Conservation (phyloP, 2,113 vertebrate species). For the Psettodes erumei region DNA sequence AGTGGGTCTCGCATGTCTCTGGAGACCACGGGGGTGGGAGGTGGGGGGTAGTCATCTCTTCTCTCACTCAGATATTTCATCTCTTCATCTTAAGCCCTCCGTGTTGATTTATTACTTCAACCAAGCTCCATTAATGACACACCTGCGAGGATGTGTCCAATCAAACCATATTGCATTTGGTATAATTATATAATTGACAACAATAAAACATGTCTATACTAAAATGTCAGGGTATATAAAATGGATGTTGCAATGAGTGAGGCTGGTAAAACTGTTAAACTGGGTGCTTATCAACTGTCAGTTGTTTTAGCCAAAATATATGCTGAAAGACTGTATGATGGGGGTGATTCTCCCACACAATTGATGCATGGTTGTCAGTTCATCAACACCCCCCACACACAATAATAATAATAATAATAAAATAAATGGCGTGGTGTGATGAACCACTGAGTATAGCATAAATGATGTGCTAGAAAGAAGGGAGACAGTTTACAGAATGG, state of each 20-base stretch:
- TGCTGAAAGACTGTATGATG: background rate
- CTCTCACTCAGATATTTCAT: slow-evolving; percentile 11
- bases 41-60: slow-evolving; percentile 35
- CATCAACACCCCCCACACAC: too few species aligned
- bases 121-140: background rate
- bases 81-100: background rate
- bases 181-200: background rate
- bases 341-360: background rate
- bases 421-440: background rate
- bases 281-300: background rate
- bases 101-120: background rate
- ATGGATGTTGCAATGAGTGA: background rate
- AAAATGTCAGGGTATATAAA: background rate
- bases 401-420: too few species aligned
- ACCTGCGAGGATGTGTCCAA: slow-evolving; percentile 1
- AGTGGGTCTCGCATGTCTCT: slow-evolving; percentile 46
- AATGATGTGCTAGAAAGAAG: background rate
- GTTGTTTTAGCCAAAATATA: slow-evolving; percentile 11
- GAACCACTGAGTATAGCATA: background rate
- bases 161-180: background rate
- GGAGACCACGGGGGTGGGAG: slow-evolving; percentile 26
- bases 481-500: background rate
- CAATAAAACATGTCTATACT: background rate
- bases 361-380: too few species aligned
- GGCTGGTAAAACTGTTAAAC: background rate